Percentiles rank a stretch among this genome's conserved stretches.
Conservation (phyloP, 1,140 invertebrate species). For the Sesamia nonagrioides region DNA sequence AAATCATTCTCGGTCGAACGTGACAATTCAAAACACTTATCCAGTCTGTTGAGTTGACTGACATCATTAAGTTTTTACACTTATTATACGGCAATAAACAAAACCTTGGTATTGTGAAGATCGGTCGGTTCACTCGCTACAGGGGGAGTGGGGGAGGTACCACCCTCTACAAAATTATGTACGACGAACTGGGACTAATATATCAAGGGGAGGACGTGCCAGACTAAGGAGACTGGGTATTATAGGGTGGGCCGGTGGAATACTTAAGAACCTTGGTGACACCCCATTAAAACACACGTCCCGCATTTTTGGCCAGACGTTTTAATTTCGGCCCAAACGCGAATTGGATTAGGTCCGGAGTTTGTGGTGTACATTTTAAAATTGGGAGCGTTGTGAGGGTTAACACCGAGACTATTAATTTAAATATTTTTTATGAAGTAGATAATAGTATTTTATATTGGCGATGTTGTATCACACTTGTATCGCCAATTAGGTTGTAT, state of each 20-base stretch:
- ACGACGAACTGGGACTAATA: constrained; percentile 87
- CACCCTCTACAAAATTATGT: constrained; percentile 87
- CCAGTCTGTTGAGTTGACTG: constrained; percentile 29
- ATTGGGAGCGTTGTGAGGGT: constrained; percentile 36
- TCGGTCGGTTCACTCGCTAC: constrained; percentile 71
- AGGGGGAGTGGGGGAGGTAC: constrained; percentile 68
- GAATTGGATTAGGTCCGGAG: constrained; percentile 51
- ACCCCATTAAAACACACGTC: constrained; percentile 87
- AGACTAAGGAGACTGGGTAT: constrained; percentile 86
- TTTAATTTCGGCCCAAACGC: constrained; percentile 77
- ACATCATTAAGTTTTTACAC: constrained; percentile 59
- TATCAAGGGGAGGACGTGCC: constrained; percentile 86
- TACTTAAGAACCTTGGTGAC: constrained; percentile 86
- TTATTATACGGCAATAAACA: constrained; percentile 80
- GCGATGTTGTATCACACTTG: no score
- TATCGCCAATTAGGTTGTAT: no score
- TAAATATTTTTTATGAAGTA: constrained; percentile 43
- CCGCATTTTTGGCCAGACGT: constrained; percentile 82
- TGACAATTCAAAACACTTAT: constrained; percentile 35
- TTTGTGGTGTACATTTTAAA: constrained; percentile 44
- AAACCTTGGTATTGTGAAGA: constrained; percentile 82
- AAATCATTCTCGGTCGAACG: constrained; percentile 11
- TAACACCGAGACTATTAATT: constrained; percentile 38
- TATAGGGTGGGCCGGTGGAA: constrained; percentile 84
- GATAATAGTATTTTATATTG: background rate